Evolutionary conservation across 1,140 invertebrate species (phyloP).

Genomic region (Thalassaphorura encarpata): DNA sequence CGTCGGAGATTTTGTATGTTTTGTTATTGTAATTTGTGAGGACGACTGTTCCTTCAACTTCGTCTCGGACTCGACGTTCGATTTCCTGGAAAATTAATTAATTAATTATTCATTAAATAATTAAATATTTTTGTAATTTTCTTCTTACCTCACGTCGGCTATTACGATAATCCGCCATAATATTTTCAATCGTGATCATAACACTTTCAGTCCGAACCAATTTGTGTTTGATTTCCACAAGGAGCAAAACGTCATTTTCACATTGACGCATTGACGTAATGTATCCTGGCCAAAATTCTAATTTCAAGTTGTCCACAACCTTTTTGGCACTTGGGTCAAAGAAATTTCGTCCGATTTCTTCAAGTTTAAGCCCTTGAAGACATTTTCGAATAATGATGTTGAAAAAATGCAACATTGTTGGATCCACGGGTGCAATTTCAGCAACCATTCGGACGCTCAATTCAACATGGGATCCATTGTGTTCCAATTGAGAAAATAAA

Average conservation of each 20-base stretch:
- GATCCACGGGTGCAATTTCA: not conserved
- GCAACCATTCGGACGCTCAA: conserved; percentile 8
- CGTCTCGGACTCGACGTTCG: conserved; percentile 35
- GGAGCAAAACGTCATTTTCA: conserved; percentile 57
- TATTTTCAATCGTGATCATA: conserved; percentile 40
- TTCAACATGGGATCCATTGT: no score
- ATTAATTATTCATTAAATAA: no score
- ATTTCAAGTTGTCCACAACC: conserved; percentile 36
- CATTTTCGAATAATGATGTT: conserved; percentile 5
- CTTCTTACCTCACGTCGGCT: no score
- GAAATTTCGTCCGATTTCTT: conserved; percentile 41
- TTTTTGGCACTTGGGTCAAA: conserved; percentile 40
- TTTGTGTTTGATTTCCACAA: conserved; percentile 63
- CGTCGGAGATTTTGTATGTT: conserved; percentile 67
- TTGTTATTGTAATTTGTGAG: conserved; percentile 58
- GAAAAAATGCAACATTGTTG: not conserved
- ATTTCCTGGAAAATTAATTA: no score
- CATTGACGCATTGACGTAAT: conserved; percentile 65
- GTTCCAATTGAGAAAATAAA: no score
- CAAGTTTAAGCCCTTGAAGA: conserved; percentile 36
- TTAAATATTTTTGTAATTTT: no score
- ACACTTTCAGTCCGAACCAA: conserved; percentile 51
- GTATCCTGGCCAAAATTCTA: conserved; percentile 78
- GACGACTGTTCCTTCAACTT: conserved; percentile 41
- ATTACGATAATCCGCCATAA: no score